Evolutionary conservation across 1,140 invertebrate genomes (phyloP).

Genomic region (Brachionus calyciflorus): DNA sequence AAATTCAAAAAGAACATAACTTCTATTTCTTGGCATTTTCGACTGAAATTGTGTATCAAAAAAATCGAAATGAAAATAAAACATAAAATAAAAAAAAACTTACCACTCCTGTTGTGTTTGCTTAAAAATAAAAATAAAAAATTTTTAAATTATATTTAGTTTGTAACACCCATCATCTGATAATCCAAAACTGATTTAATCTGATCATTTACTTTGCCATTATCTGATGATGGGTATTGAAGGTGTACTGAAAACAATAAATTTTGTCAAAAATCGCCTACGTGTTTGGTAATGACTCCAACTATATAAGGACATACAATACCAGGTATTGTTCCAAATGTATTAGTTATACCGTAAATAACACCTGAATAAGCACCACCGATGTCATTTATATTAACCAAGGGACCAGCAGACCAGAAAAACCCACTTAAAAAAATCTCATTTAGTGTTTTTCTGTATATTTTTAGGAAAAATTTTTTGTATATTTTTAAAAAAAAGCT

Average conservation of each 20-base stretch:
- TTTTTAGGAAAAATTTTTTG: neutral
- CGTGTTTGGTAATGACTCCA: neutral
- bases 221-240: too few species aligned
- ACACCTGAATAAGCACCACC: conserved; percentile 65
- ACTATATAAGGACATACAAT: conserved; percentile 65
- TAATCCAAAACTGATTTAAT: too few species aligned
- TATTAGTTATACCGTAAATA: conserved; percentile 81
- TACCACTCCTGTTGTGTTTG: conserved; percentile 43
- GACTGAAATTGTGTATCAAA: too few species aligned
- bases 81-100: too few species aligned
- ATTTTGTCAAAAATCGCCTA: neutral
- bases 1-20: too few species aligned
- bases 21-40: too few species aligned
- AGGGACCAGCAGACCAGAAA: conserved; percentile 19
- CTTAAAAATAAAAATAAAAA: conserved; percentile 48
- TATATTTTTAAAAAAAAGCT: neutral
- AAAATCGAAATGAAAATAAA: too few species aligned
- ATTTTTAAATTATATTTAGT: too few species aligned
- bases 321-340: conserved; percentile 79
- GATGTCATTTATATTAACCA: conserved; percentile 49
- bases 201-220: too few species aligned
- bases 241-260: neutral
- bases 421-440: conserved; percentile 38
- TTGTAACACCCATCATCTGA: too few species aligned
- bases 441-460: too few species aligned